Conservation (phyloP, 2,113 vertebrate genomes). For the Donacobius atricapilla region DNA sequence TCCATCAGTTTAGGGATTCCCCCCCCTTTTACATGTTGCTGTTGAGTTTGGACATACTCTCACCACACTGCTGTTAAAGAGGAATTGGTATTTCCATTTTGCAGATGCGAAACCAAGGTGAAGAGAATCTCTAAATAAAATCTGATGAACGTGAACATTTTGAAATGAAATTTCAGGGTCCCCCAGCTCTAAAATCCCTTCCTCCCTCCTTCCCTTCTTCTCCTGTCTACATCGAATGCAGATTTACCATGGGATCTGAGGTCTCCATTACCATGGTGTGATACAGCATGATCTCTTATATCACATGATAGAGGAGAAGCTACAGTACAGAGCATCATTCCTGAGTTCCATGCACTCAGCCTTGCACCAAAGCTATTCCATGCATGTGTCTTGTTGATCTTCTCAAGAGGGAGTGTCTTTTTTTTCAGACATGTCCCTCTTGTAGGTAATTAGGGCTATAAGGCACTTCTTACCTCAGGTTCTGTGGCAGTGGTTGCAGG, state of each 20-base stretch:
- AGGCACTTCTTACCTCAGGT: not conserved
- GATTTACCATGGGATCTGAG: not conserved
- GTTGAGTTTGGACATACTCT: not conserved
- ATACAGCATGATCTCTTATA: not conserved
- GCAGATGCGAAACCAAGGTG: not conserved
- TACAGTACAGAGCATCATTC: not conserved
- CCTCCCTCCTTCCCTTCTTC: not conserved
- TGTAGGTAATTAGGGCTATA: not conserved
- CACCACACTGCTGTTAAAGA: not conserved
- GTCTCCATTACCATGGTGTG: not conserved
- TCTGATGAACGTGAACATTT: not conserved
- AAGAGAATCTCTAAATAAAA: not conserved
- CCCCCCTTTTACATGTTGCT: not conserved
- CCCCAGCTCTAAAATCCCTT: not conserved
- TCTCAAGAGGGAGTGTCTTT: not conserved
- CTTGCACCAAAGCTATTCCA: not conserved
- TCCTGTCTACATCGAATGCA: not conserved
- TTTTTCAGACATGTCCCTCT: not conserved
- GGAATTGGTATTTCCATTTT: not conserved
- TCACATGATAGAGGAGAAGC: not conserved
- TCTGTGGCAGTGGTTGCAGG: not conserved
- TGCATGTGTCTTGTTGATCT: not conserved
- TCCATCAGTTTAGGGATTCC: not conserved
- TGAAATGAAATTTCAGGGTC: not conserved
- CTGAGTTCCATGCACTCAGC: not conserved